Evolutionary conservation across 1,140 invertebrate genomes (phyloP).

Genomic region (Artemia franciscana): DNA sequence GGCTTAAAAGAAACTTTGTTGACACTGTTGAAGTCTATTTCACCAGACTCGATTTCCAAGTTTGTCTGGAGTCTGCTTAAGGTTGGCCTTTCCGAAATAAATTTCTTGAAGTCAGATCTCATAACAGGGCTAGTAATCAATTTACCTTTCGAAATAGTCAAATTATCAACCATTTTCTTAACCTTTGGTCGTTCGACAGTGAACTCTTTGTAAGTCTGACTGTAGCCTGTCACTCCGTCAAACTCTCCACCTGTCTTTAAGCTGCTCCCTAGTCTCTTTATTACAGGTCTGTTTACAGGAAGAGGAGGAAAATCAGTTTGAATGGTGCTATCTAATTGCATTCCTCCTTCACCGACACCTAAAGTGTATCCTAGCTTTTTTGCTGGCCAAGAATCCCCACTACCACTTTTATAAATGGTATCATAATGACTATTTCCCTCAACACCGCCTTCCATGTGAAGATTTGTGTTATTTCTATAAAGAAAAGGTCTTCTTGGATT

Average conservation of each 20-base stretch:
- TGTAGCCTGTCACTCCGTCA: not conserved
- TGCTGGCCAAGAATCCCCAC: not conserved
- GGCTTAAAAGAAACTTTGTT: not conserved
- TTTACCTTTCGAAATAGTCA: not conserved
- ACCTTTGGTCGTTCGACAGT: constrained; percentile 1
- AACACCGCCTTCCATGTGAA: not conserved
- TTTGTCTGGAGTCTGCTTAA: constrained; percentile 1
- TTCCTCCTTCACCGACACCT: not conserved
- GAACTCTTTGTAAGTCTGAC: not conserved
- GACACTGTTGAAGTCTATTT: not conserved
- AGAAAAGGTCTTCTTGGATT: not conserved
- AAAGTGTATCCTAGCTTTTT: not conserved
- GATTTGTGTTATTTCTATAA: not conserved
- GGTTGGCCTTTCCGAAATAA: not conserved
- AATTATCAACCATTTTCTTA: constrained; percentile 5
- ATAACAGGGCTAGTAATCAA: not conserved
- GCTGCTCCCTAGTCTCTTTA: not conserved
- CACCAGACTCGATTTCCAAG: not conserved
- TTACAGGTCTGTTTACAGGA: not conserved
- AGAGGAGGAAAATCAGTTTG: not conserved
- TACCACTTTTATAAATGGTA: not conserved
- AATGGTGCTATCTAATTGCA: not conserved
- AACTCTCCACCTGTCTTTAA: not conserved
- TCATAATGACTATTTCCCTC: not conserved
- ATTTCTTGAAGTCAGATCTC: constrained; percentile 1